A percentile compares a stretch with the other conserved stretches of the same genome.
Evolutionary conservation across 2,113 vertebrate genomes (phyloP).

Genomic region (Narcine bancroftii): DNA sequence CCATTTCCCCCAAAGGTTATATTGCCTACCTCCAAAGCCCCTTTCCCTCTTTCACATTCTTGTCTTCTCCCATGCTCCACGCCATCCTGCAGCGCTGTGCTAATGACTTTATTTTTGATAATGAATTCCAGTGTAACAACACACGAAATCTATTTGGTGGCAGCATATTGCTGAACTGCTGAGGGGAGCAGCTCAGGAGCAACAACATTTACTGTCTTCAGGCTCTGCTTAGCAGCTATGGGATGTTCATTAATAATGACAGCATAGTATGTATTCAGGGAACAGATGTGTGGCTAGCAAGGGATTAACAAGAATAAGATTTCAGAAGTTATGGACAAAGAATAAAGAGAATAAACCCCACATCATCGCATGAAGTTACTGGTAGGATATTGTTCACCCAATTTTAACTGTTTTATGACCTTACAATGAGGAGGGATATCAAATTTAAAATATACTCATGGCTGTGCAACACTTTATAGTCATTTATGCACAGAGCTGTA

Average conservation of each 20-base stretch:
- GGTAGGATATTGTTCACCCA: not conserved
- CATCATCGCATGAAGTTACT: not conserved
- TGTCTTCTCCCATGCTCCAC: not conserved
- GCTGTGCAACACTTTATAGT: not conserved
- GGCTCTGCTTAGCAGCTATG: not conserved
- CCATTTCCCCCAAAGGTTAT: not conserved
- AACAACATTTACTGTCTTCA: not conserved
- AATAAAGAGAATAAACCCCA: not conserved
- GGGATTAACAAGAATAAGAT: not conserved
- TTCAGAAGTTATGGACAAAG: not conserved
- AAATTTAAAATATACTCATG: not conserved
- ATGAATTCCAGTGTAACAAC: not conserved
- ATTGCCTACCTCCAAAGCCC: not conserved
- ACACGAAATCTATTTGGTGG: not conserved
- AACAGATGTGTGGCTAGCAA: not conserved
- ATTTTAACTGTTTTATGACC: not conserved
- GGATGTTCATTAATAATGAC: not conserved
- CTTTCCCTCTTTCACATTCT: not conserved
- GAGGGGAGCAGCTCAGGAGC: not conserved
- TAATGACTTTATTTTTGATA: not conserved
- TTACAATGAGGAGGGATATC: not conserved
- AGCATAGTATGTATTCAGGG: not conserved
- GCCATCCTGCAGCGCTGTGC: not conserved
- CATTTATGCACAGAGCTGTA: not conserved
- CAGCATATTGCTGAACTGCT: not conserved